Conservation (phyloP, 2,797 vertebrate genomes). For the Notolepis coatsorum region DNA sequence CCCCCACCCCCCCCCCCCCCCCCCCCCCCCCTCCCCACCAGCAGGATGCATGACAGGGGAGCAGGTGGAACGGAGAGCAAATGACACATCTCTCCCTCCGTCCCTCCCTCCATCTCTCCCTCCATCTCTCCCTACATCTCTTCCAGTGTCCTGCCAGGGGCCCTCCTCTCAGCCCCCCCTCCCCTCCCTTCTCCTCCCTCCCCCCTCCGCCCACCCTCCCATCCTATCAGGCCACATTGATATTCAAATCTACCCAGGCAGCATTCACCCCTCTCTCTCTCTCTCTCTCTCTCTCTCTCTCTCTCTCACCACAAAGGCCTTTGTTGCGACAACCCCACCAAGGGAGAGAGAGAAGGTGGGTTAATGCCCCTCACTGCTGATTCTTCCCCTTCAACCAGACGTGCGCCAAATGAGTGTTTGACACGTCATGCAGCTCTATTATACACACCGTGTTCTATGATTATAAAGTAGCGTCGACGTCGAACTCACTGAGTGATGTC, state of each 20-base stretch:
- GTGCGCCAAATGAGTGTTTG: constrained; percentile 25
- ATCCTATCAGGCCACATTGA: constrained; percentile 73
- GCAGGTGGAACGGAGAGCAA: constrained; percentile 80
- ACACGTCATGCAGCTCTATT: too few relatives aligned
- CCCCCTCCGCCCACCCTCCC: constrained; percentile 54
- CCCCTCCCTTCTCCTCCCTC: constrained; percentile 33
- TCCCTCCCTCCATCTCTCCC: constrained; percentile 25
- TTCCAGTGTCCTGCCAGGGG: neutral
- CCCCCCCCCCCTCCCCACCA: constrained; percentile 43
- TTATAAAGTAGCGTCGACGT: constrained; percentile 5
- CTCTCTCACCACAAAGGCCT: constrained; percentile 56
- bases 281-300: constrained; percentile 3
- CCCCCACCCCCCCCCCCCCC: neutral
- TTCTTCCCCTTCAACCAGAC: constrained; percentile 35
- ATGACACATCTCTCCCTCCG: constrained; percentile 75
- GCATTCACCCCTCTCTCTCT: constrained; percentile 32
- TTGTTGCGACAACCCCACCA: constrained; percentile 17
- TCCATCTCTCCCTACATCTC: neutral
- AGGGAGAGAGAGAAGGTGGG: constrained; percentile 38
- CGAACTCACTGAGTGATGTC: constrained; percentile 6
- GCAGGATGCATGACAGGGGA: constrained; percentile 75
- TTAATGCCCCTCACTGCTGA: constrained; percentile 30
- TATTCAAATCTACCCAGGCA: constrained; percentile 76
- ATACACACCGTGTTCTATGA: neutral
- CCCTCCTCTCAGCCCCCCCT: neutral